phyloP scores from a whole-genome alignment of 2,797 vertebrate genomes.

The Petrocephalus schoutedeni region DNA sequence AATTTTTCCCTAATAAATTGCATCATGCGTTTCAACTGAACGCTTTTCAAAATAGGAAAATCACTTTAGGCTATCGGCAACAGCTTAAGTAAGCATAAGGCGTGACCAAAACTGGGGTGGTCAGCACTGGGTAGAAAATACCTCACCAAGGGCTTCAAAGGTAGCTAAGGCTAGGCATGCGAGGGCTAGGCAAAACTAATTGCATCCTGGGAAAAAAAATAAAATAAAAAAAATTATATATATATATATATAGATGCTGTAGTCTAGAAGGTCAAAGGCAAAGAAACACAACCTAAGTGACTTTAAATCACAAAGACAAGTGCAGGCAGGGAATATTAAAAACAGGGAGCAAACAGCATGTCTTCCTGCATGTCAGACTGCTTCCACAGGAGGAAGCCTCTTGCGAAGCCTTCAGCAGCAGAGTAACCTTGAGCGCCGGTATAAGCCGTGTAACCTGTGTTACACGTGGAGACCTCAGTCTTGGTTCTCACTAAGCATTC shows the following conservation, averaged over 20 bases:
- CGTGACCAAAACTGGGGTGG: background rate
- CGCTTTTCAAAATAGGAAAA: background rate
- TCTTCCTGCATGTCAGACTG: background rate
- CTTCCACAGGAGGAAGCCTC: background rate
- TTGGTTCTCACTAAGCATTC: background rate
- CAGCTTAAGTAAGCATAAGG: background rate
- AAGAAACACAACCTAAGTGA: background rate
- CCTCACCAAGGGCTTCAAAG: background rate
- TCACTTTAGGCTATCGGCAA: background rate
- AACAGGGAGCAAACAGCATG: background rate
- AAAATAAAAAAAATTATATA: too few species aligned
- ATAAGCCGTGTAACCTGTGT: background rate
- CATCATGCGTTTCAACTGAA: background rate
- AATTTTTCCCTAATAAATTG: background rate
- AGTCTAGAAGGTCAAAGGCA: background rate
- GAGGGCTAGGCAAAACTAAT: background rate
- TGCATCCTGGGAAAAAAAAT: background rate
- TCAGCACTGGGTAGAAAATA: background rate
- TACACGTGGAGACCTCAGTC: background rate
- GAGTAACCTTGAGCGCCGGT: constrained; percentile 5
- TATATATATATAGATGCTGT: background rate
- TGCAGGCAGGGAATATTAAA: background rate
- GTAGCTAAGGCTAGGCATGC: background rate
- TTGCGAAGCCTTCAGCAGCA: background rate
- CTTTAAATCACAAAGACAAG: background rate